Evolutionary conservation across 2,888 invertebrate species (phyloP), one percentile per base, ranked within the genome.

Genomic region (Microplitis deprimator): DNA sequence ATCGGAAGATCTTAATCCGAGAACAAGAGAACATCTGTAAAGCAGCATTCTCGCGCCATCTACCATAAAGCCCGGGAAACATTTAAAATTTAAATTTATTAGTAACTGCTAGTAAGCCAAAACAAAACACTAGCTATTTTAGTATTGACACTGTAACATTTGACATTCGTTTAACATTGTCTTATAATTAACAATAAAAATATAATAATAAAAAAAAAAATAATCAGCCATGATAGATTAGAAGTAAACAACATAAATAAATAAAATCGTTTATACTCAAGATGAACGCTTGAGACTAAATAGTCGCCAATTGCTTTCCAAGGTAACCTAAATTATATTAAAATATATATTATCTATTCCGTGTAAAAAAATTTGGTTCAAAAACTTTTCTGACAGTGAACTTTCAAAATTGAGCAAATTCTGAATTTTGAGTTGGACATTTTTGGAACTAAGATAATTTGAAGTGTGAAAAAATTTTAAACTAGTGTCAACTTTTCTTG

Each of bases 101-200:
- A 29, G 29, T 29, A 4, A 4, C 4, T 29, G 29, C 29, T 29
- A 29, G 29, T 50, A 50, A 50, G 6, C 10, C 16, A 6, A 29
- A 38, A 67, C 67, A 39, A 67, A 39, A 50, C 8, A 20, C 16
- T 17, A 1, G 5, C 68, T 73, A 68, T 69, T 70, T 77, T 76
- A 71, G 29, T 70, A 67, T 67, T 72, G 68, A 62, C 5, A 40
- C 72, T 40, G 68, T 72, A 74, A 75, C 73, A 77, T 82, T 87
- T 87, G 87, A 87, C 87, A 86, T 87, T 87, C 85, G 84, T 86
- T 86, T 86, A 82, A 85, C 87, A 87, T 87, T 87, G 86, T 77
- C 60, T 17, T 50, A 7, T 8, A 75, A 74, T 40, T 8, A 75
- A 68, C 13, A 38, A 62, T 62, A 8, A 72, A 72, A 29, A 62